Evolutionary conservation across 2,797 vertebrate species (phyloP).

Genomic region (Emydoidea blandingii): DNA sequence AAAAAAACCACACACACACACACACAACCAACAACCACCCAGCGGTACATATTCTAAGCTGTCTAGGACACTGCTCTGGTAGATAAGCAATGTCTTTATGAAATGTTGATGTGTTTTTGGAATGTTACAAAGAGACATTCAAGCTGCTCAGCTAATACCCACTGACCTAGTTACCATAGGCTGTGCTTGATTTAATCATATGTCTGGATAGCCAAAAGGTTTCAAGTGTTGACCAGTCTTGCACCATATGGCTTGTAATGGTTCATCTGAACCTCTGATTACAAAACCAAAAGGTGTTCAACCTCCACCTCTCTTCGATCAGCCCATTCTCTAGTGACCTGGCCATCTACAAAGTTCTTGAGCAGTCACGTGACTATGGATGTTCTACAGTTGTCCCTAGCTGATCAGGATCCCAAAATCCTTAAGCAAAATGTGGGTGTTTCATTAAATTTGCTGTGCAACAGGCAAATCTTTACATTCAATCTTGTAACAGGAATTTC

Average conservation of each 20-base stretch:
- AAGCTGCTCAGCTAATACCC: background rate
- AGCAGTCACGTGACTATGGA: background rate
- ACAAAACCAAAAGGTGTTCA: background rate
- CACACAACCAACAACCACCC: background rate
- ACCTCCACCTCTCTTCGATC: background rate
- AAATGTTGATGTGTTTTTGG: background rate
- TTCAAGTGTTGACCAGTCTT: constrained; percentile 11
- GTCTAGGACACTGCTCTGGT: background rate
- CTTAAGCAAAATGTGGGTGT: background rate
- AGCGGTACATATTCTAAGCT: background rate
- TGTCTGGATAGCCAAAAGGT: background rate
- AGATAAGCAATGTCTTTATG: background rate
- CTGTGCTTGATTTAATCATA: background rate
- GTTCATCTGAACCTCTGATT: constrained; percentile 38
- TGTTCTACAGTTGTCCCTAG: background rate
- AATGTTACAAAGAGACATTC: background rate
- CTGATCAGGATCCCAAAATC: background rate
- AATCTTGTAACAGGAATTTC: background rate
- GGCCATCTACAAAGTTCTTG: background rate
- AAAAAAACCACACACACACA: background rate
- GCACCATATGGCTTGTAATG: background rate
- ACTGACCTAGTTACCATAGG: constrained; percentile 20
- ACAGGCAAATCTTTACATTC: constrained; percentile 18
- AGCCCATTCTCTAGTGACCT: fast-evolving
- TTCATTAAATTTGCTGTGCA: background rate